These are phyloP conservation scores for Brachionichthys hirsutus DNA, from an alignment of 2,113 vertebrate species.

Conservation along the genomic window DNA sequence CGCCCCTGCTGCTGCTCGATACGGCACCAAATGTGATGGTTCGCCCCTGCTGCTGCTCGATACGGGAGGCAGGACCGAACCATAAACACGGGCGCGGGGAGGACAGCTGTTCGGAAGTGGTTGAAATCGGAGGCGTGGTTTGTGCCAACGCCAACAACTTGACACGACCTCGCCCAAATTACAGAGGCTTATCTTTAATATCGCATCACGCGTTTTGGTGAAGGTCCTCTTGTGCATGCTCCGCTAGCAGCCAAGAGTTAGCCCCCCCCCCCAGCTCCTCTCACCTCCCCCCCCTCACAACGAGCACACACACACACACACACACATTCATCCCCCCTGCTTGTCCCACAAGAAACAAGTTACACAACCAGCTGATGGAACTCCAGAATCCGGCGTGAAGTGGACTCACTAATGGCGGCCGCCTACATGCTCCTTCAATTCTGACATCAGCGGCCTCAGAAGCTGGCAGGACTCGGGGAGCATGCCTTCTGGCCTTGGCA, in stretches of 20 bases:
- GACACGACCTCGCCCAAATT: too few relatives aligned
- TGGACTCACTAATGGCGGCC: slow-evolving; percentile 78
- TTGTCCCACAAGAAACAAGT: slow-evolving; percentile 51
- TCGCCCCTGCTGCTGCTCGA: slow-evolving; percentile 82
- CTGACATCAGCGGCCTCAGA: slow-evolving; percentile 77
- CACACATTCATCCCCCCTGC: slow-evolving; percentile 20
- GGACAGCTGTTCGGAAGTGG: slow-evolving; percentile 59
- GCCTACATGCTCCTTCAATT: slow-evolving; percentile 77
- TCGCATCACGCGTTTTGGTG: neutral
- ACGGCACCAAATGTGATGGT: slow-evolving; percentile 86
- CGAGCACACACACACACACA: neutral
- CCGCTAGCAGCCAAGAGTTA: slow-evolving; percentile 27
- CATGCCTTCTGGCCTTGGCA: slow-evolving; percentile 77
- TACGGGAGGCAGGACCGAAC: slow-evolving; percentile 79
- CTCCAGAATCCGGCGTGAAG: slow-evolving; percentile 76
- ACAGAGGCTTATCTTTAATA: neutral
- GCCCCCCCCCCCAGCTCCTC: slow-evolving; percentile 17
- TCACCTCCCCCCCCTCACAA: slow-evolving; percentile 11
- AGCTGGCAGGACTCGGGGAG: slow-evolving; percentile 71
- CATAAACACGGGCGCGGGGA: slow-evolving; percentile 73
- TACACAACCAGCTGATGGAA: slow-evolving; percentile 73
- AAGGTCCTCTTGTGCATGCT: slow-evolving; percentile 1
- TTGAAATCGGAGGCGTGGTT: neutral
- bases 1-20: slow-evolving; percentile 85
- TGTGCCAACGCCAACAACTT: neutral